phyloP scores from a whole-genome alignment of 2,888 invertebrate species.

The Lasioglossum villosulum region DNA sequence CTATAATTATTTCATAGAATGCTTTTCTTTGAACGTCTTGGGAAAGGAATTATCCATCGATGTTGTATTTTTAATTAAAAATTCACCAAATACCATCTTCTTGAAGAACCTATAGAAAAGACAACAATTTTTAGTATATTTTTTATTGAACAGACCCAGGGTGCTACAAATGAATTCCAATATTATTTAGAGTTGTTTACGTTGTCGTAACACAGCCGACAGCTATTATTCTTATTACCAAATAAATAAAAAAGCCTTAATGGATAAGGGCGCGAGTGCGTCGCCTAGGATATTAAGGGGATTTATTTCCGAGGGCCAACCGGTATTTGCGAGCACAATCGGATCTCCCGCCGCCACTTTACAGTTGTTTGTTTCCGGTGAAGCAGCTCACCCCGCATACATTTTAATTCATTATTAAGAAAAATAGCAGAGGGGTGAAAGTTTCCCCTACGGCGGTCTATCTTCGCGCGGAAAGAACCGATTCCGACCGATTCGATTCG shows the following conservation, averaged over 20 bases:
- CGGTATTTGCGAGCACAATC: conserved; percentile 19
- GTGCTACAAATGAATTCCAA: neutral
- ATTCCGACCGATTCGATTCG: conserved; percentile 32
- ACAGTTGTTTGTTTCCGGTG: conserved; percentile 49
- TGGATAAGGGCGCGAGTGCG: neutral
- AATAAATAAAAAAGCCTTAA: neutral
- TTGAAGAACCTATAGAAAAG: neutral
- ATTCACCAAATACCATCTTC: neutral
- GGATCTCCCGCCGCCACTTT: conserved; percentile 51
- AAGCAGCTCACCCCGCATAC: conserved; percentile 43
- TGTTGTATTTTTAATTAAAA: too few relatives aligned
- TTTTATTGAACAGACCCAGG: neutral
- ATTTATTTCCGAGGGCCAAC: neutral
- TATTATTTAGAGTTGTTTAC: neutral
- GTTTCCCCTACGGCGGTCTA: conserved; percentile 42
- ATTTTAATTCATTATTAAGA: conserved; percentile 62
- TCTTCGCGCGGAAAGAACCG: conserved; percentile 20
- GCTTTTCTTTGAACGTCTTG: too few relatives aligned
- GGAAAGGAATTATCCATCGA: too few relatives aligned
- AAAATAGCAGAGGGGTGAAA: conserved; percentile 47
- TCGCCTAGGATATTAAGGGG: neutral
- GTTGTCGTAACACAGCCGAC: neutral
- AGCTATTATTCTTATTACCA: neutral
- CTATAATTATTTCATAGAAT: neutral
- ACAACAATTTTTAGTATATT: neutral